A percentile compares a stretch with the other conserved stretches of the same genome.
Evolutionary conservation across 2,797 vertebrate genomes (phyloP).

Genomic region (Crax fasciolata): DNA sequence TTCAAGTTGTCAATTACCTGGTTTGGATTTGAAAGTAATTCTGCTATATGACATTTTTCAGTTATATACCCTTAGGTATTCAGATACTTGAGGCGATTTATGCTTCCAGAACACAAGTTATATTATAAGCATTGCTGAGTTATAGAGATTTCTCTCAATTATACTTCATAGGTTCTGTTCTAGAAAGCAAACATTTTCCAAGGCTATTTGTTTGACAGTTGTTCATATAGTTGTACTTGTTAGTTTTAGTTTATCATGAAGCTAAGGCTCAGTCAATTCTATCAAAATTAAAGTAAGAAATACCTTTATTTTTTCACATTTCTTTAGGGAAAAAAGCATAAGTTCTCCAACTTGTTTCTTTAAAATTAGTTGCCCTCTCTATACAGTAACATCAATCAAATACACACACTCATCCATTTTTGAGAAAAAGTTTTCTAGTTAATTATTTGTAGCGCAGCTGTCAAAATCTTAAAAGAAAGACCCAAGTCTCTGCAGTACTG

Average conservation of each 20-base stretch:
- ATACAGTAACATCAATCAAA: constrained; percentile 58
- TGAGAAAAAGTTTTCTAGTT: constrained; percentile 81
- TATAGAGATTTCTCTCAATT: not conserved
- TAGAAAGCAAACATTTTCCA: constrained; percentile 42
- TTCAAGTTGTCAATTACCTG: not conserved
- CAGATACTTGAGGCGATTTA: not conserved
- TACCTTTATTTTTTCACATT: constrained; percentile 37
- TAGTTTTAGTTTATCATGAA: constrained; percentile 13
- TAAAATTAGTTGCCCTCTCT: constrained; percentile 50
- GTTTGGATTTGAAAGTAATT: not conserved
- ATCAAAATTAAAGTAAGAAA: constrained; percentile 64
- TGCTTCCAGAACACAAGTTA: not conserved
- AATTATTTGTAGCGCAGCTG: too few species aligned
- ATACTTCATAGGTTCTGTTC: not conserved
- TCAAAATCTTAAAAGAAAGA: too few species aligned
- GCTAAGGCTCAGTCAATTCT: not conserved
- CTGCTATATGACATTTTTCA: not conserved
- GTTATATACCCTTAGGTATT: not conserved
- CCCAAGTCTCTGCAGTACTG: constrained; percentile 60
- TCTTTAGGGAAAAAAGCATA: not conserved
- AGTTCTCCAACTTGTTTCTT: constrained; percentile 62
- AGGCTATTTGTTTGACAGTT: constrained; percentile 3
- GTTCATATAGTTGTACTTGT: not conserved
- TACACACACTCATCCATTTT: constrained; percentile 70
- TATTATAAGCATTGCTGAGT: not conserved